Evolutionary conservation across 2,113 vertebrate species (phyloP).

Genomic region (Ifrita kowaldi): DNA sequence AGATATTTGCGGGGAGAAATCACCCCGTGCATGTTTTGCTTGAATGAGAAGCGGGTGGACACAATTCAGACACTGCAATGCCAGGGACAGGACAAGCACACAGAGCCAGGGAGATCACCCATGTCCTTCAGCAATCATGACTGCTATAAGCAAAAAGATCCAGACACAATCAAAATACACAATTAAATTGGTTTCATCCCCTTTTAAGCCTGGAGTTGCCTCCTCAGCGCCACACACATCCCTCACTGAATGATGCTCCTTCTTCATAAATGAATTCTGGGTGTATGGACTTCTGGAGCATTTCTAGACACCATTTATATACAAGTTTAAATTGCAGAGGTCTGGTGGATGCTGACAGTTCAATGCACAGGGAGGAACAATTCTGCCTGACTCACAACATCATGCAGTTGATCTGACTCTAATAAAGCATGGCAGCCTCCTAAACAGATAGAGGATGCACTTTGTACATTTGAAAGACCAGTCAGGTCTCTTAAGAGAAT

Average conservation of each 20-base stretch:
- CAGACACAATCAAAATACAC: not conserved
- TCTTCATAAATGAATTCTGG: not conserved
- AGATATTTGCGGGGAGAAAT: not conserved
- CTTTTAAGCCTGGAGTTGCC: not conserved
- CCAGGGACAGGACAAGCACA: not conserved
- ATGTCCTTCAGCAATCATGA: rapidly evolving
- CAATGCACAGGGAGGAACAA: not conserved
- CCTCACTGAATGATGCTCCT: not conserved
- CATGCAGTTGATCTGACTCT: not conserved
- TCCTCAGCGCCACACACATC: no score
- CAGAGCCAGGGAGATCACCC: not conserved
- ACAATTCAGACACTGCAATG: not conserved
- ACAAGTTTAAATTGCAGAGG: not conserved
- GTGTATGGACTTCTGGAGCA: not conserved
- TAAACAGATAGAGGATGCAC: not conserved
- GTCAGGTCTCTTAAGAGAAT: slow-evolving; percentile 1
- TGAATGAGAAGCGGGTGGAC: not conserved
- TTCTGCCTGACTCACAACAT: not conserved
- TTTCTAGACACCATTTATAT: not conserved
- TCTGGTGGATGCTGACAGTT: not conserved
- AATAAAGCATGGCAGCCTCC: not conserved
- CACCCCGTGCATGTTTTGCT: rapidly evolving
- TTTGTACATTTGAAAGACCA: slow-evolving; percentile 3
- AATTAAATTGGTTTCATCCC: not conserved
- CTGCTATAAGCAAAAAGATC: not conserved